A percentile compares a stretch with the other conserved stretches of the same genome.
Conservation (phyloP, 1,140 invertebrate genomes). For the Aleiodes sp. region DNA sequence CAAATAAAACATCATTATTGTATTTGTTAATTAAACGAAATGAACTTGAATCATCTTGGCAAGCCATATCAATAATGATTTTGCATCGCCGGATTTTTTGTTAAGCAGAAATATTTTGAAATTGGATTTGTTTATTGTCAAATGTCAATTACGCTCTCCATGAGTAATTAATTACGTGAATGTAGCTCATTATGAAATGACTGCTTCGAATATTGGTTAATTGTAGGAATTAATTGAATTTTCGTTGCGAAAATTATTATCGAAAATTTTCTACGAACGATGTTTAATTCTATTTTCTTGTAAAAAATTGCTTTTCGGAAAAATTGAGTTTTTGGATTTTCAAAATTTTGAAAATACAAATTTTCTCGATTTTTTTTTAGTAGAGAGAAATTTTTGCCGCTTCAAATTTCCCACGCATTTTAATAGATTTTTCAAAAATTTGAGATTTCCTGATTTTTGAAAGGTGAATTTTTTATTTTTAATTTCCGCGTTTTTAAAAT, state of each 20-base stretch:
- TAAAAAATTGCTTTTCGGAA: too few relatives aligned
- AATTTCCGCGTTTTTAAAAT: too few relatives aligned
- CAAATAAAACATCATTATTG: slow-evolving; percentile 52
- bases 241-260: not conserved
- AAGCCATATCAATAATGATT: slow-evolving; percentile 46
- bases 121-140: slow-evolving; percentile 26
- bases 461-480: too few relatives aligned
- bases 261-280: not conserved
- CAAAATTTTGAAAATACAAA: too few relatives aligned
- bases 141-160: slow-evolving; percentile 28
- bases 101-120: slow-evolving; percentile 33
- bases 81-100: slow-evolving; percentile 34
- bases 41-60: slow-evolving; percentile 40
- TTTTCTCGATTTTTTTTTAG: too few relatives aligned
- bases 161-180: not conserved
- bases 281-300: too few relatives aligned
- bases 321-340: too few relatives aligned
- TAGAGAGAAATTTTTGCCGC: too few relatives aligned
- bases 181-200: slow-evolving; percentile 1
- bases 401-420: too few relatives aligned
- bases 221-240: not conserved
- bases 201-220: not conserved
- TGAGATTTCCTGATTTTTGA: too few relatives aligned
- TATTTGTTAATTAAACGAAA: slow-evolving; percentile 46
- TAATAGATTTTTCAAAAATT: not conserved